These are phyloP conservation scores for Synchiropus splendidus DNA, from an alignment of 2,113 vertebrate genomes.

Conservation along the genomic window DNA sequence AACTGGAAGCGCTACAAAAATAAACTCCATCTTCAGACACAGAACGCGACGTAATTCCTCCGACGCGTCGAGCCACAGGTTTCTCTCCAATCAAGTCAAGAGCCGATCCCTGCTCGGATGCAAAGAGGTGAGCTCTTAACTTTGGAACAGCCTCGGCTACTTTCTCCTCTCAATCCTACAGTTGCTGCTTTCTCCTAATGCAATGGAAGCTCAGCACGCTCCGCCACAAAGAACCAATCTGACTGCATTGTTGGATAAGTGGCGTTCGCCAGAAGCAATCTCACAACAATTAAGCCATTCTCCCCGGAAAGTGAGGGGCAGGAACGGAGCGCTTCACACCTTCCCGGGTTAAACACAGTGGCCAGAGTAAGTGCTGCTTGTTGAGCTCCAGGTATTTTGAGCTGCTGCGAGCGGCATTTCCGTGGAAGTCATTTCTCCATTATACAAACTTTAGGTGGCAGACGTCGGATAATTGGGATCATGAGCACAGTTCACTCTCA, in stretches of 20 bases:
- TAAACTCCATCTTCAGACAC: no score
- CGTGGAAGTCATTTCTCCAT: no score
- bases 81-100: constrained; percentile 51
- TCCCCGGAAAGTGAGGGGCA: constrained; percentile 69
- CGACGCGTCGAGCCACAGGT: constrained; percentile 36
- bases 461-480: no score
- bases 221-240: constrained; percentile 76
- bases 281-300: constrained; percentile 72
- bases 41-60: constrained; percentile 35
- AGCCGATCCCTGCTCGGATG: constrained; percentile 44
- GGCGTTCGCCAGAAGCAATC: constrained; percentile 67
- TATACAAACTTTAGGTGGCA: no score
- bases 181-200: constrained; percentile 53
- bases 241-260: constrained; percentile 71
- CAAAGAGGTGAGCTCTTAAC: constrained; percentile 63
- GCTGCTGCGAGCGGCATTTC: constrained; percentile 8
- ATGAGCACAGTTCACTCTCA: no score
- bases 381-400: no score
- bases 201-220: constrained; percentile 63
- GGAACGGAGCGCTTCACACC: constrained; percentile 59
- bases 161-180: constrained; percentile 47
- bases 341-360: constrained; percentile 62
- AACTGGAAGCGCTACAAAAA: no score
- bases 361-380: constrained; percentile 39
- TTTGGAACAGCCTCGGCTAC: constrained; percentile 42